phyloP scores from a whole-genome alignment of 1,140 invertebrate species.

The Drosophila pruinosa region DNA sequence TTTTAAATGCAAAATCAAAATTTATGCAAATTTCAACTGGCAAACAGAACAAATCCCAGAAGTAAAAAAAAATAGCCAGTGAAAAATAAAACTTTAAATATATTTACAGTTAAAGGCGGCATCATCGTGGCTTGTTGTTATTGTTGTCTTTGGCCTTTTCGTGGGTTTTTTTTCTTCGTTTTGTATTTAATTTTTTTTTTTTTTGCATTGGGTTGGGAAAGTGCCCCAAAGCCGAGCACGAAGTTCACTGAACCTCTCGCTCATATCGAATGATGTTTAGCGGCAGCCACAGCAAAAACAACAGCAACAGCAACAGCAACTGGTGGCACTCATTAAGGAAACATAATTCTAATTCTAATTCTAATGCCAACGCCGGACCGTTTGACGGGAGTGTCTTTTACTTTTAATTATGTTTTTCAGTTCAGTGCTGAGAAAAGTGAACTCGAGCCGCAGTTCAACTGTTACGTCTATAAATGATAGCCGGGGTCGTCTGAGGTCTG shows the following conservation, averaged over 20 bases:
- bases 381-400: constrained; percentile 59
- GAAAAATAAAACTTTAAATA: constrained; percentile 65
- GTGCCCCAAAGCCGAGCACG: constrained; percentile 58
- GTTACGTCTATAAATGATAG: constrained; percentile 43
- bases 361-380: constrained; percentile 26
- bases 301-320: constrained; percentile 14
- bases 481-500: constrained; percentile 30
- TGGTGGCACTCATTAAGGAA: constrained; percentile 77
- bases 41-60: constrained; percentile 40
- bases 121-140: constrained; percentile 52
- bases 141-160: constrained; percentile 24
- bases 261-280: constrained; percentile 77
- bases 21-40: constrained; percentile 69
- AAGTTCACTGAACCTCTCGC: constrained; percentile 70
- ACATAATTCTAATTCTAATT: constrained; percentile 79
- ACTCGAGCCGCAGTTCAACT: constrained; percentile 24
- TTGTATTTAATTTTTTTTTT: constrained; percentile 20
- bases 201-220: constrained; percentile 60
- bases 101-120: constrained; percentile 76
- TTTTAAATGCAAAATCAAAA: constrained; percentile 62
- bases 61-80: constrained; percentile 7
- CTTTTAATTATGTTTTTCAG: constrained; percentile 72
- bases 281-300: constrained; percentile 35
- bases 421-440: constrained; percentile 70
- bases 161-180: constrained; percentile 17